Evolutionary conservation across 1,140 invertebrate genomes (phyloP), one percentile per base, ranked within the genome.

Genomic region (Tenebrio molitor): DNA sequence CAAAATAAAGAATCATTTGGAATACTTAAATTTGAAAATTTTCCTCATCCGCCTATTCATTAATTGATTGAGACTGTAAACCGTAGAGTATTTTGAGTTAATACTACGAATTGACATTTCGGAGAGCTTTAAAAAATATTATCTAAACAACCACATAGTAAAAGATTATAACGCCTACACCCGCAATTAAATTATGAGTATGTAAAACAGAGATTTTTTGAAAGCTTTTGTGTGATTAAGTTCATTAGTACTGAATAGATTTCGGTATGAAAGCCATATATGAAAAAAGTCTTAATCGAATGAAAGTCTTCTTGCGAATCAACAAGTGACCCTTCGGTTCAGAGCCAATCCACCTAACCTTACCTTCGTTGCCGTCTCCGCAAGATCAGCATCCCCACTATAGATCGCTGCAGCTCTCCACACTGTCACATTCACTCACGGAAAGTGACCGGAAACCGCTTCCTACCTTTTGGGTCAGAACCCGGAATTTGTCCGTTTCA

Each of bases 401-500:
- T 3, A 3, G 25, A 3, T 3, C 25, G 50, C 12, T 12, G 15
- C 12, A 8, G 1, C 50, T 6, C 25, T 4, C 0, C 3, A 29
- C 50, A 58, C 50, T 58, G 50, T 14, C 21, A 58, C 50, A 29
- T 23, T 29, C 50, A 58, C 50, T 58, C 50, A 15, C 50, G 21
- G 50, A 58, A 58, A 53, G 46, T 53, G 46, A 21, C 46, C 46
- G 46, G 46, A 53, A 58, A 12, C 50, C 23, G 21, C 23, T n/a
- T 39, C 12, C 36, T 2, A 8, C 5, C 36, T 12, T 58, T n/a
- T 1, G 23, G 50, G 21, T 4, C 12, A 15, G 15, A 6, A n/a
- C 50, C 50, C 50, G 50, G 50, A 58, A 58, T 58, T 58, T 29
- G 19, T 58, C 50, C 8, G 50, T 58, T 58, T 58, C 23, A 23